These are phyloP conservation scores for Falco naumanni DNA, from an alignment of 2,797 vertebrate species.

Conservation along the genomic window DNA sequence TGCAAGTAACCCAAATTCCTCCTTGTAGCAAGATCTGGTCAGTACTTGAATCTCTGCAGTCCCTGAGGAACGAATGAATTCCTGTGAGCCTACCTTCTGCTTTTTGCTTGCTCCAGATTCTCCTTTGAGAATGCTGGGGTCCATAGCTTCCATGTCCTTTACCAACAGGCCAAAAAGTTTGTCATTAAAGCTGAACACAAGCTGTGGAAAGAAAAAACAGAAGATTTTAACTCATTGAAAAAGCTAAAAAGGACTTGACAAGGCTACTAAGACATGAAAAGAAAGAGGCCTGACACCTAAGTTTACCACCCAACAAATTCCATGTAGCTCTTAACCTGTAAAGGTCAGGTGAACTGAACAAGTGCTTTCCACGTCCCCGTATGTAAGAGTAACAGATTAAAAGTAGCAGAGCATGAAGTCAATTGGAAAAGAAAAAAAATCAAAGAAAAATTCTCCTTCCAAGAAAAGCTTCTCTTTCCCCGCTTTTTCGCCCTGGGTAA, in stretches of 20 bases:
- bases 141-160: constrained; percentile 94
- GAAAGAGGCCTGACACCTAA: not conserved
- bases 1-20: not conserved
- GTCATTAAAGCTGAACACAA: constrained; percentile 90
- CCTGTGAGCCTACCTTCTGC: constrained; percentile 83
- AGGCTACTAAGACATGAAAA: not conserved
- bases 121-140: constrained; percentile 90
- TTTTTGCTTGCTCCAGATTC: constrained; percentile 81
- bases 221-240: not conserved
- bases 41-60: not conserved
- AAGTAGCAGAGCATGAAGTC: not conserved
- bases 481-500: not conserved
- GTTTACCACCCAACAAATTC: not conserved
- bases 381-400: not conserved
- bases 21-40: not conserved
- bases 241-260: not conserved
- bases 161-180: constrained; percentile 89
- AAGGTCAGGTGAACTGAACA: not conserved
- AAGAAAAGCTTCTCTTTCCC: not conserved
- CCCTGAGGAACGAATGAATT: not conserved
- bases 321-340: accelerated
- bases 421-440: not conserved
- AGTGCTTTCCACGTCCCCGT: not conserved
- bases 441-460: not conserved
- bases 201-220: constrained; percentile 69